Base-by-base conservation (phyloP, 2,888 invertebrate genomes). In the Melanostoma scalare region DNA sequence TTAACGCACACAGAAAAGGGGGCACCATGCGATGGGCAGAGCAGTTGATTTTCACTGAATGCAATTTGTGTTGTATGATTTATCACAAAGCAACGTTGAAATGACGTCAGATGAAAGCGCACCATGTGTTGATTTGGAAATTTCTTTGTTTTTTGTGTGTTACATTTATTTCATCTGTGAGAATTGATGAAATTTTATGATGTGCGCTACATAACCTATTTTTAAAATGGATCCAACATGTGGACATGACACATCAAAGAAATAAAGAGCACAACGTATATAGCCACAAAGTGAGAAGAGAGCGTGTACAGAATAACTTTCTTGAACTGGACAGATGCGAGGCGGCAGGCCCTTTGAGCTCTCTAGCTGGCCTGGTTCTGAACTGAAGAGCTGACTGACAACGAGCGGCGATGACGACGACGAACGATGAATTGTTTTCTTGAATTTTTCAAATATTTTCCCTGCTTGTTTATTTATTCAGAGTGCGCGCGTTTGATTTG, bases 401-500 rank as follows among this genome's bases (percentile, higher is more conserved):
- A 20, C 20, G 20, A 20, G 20, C 20, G 1, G 20, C 20, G 20
- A 20, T 20, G 48, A 61, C 48, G 60, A 46, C 71, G 71, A 61
- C 5, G 46, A 48, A 61, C 55, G 58, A 61, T 75, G 71, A 71
- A 65, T 81, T 76, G 76, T 76, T 76, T 53, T 68, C 55, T 75
- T 73, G 63, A 56, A 68, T 63, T 68, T 82, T 82, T 76, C 56
- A 72, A 76, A 82, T 76, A 75, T 67, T 79, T 42, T 61, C 42
- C 71, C 46, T 44, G 10, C 71, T 31, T 72, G 68, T 77, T 72
- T 80, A 81, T 68, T 81, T 72, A 44, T 68, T 56, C 63, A 65
- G 53, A 55, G 67, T 42, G 8, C 35, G 50, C 31, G 46, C 68
- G 72, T 82, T 81, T 76, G 72, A 76, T 72, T 67, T 72, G 8